Base-by-base conservation (phyloP, 2,113 vertebrate species). In the Poecilia latipinna region DNA sequence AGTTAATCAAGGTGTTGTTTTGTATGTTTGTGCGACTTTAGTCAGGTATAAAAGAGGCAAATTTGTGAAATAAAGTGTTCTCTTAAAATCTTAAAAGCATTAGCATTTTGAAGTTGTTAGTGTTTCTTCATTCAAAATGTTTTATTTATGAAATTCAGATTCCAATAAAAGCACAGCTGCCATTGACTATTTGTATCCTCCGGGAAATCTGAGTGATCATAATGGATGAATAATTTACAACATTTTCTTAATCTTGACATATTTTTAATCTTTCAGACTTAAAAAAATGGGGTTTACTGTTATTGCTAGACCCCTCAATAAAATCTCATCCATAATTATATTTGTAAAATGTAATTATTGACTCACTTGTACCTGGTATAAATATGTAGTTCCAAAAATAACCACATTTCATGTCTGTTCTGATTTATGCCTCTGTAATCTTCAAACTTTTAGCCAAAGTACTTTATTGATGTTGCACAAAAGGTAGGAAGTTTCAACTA, bases 71-170 rank as follows among this genome's bases (percentile, higher is more conserved):
- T 4, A 68, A 78, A 67, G 78, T 66, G 22, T 74, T 39, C 42
- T 65, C 4, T 1, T 32, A 31, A 32, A 65, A 65, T 74, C 69
- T 74, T 15, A 13, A n/a, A 72, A 28, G 4, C 31, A 72, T 82
- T 85, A 42, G 13, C 75, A 74, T 74, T 78, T 85, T 81, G 54
- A 72, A 70, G 44, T 44, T 13, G 4, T 79, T 70, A 71, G 33
- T 69, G 48, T 42, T 11, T 72, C 78, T 64, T 69, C 54, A 75
- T 61, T 39, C 39, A 82, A 70, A 72, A 68, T 82, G 24, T 77
- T 74, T 84, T 77, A 63, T 80, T 82, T 71, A 68, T 82, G 57
- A 69, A 61, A 60, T 61, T 83, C 0, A 81, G 66, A 79, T 70
- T 64, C 51, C 22, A 61, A 60, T 28, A 44, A 80, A 84, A 72